Percentiles rank a stretch among this genome's conserved stretches.
Conservation (phyloP, 2,113 vertebrate species). For the Tretioscincus oriximinensis region DNA sequence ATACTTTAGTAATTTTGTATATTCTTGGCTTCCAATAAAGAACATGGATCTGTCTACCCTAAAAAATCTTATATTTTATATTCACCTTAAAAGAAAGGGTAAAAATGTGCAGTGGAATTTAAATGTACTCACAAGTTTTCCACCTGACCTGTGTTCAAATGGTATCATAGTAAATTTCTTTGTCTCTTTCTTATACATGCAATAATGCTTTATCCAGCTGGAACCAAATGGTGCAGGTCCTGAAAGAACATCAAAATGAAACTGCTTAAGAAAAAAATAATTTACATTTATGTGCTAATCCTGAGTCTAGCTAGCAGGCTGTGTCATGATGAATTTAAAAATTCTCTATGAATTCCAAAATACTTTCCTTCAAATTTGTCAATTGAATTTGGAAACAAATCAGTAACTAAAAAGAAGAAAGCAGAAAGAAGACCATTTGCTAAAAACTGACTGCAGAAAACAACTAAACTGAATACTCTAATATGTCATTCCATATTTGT, state of each 20-base stretch:
- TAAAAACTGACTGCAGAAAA: neutral
- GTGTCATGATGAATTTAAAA: neutral
- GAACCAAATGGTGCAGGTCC: slow-evolving; percentile 96
- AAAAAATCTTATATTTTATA: neutral
- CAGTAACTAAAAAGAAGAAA: neutral
- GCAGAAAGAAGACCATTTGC: neutral
- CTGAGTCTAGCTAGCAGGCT: neutral
- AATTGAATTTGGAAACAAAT: neutral
- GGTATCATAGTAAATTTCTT: slow-evolving; percentile 93
- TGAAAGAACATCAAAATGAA: slow-evolving; percentile 54
- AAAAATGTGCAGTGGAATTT: neutral
- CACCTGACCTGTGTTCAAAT: slow-evolving; percentile 93
- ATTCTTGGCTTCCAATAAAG: neutral
- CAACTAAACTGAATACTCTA: neutral
- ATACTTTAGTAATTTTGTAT: rapidly evolving
- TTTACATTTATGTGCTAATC: neutral
- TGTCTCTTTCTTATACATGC: slow-evolving; percentile 91
- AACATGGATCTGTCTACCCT: slow-evolving; percentile 14
- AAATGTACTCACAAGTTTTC: slow-evolving; percentile 84
- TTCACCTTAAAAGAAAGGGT: neutral
- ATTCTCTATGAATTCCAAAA: neutral
- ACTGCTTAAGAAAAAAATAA: neutral
- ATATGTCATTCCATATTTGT: neutral
- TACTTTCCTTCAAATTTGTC: neutral
- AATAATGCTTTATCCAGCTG: slow-evolving; percentile 97